Conservation (phyloP, 1,140 invertebrate species). For the Sipha flava region DNA sequence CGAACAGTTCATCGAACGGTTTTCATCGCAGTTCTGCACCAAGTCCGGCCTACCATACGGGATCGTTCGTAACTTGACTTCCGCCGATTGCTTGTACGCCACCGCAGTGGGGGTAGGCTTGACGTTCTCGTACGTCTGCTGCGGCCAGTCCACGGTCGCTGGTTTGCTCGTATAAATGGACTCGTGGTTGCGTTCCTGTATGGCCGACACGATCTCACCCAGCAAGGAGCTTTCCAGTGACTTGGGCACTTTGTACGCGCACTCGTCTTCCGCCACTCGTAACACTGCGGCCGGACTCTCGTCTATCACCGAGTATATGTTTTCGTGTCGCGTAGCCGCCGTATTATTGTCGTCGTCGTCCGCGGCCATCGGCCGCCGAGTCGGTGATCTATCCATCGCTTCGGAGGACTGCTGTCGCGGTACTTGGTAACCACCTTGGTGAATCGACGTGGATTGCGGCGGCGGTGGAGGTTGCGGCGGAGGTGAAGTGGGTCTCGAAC, state of each 20-base stretch:
- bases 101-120: background rate
- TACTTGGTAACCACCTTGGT: conserved; percentile 39
- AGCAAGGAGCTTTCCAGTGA: conserved; percentile 50
- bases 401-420: conserved; percentile 39
- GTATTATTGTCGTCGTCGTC: conserved; percentile 1
- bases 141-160: background rate
- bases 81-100: background rate
- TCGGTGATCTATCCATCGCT: conserved; percentile 8
- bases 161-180: conserved; percentile 61
- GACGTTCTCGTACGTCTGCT: background rate
- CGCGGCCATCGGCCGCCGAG: too few species aligned
- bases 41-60: background rate
- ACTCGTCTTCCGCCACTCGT: conserved; percentile 42
- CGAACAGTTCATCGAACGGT: background rate
- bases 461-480: conserved; percentile 36
- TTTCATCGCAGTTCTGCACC: conserved; percentile 3
- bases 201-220: conserved; percentile 76
- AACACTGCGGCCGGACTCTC: conserved; percentile 52
- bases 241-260: conserved; percentile 47
- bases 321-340: conserved; percentile 48
- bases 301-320: conserved; percentile 79
- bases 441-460: conserved; percentile 11
- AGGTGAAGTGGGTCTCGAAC: conserved; percentile 32
- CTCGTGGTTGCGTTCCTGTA: conserved; percentile 72
- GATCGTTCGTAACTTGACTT: background rate